Evolutionary conservation across 2,113 vertebrate species (phyloP).

Genomic region (Mesoclemmys tuberculata): DNA sequence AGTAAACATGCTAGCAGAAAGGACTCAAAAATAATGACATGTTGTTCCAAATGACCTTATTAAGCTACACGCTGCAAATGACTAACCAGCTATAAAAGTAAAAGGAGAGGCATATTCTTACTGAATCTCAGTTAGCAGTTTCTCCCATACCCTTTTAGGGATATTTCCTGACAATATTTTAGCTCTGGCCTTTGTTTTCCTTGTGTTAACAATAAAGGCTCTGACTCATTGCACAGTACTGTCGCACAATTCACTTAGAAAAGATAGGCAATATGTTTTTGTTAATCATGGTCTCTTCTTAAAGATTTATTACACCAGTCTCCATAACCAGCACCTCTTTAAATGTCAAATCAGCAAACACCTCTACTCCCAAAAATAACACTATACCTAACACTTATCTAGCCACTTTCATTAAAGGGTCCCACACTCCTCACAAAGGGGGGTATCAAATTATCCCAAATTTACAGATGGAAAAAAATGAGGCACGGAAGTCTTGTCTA

Average conservation of each 20-base stretch:
- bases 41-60: constrained; percentile 30
- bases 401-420: neutral
- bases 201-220: constrained; percentile 26
- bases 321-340: neutral
- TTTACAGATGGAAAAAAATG: neutral
- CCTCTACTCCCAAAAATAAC: neutral
- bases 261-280: constrained; percentile 28
- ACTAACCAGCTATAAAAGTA: constrained; percentile 14
- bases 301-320: neutral
- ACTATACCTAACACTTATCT: neutral
- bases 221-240: constrained; percentile 50
- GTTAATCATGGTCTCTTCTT: neutral
- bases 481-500: neutral
- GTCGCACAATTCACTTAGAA: constrained; percentile 47
- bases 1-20: constrained; percentile 19
- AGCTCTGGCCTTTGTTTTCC: constrained; percentile 56
- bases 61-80: constrained; percentile 55
- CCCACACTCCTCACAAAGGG: neutral
- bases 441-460: neutral
- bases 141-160: constrained; percentile 46
- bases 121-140: neutral
- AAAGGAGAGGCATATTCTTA: constrained; percentile 10
- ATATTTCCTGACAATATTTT: constrained; percentile 62
- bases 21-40: constrained; percentile 1
- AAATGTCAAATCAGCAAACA: neutral